Evolutionary conservation across 2,888 invertebrate genomes (phyloP), one percentile per base, ranked within the genome.

Genomic region (Cancer borealis): DNA sequence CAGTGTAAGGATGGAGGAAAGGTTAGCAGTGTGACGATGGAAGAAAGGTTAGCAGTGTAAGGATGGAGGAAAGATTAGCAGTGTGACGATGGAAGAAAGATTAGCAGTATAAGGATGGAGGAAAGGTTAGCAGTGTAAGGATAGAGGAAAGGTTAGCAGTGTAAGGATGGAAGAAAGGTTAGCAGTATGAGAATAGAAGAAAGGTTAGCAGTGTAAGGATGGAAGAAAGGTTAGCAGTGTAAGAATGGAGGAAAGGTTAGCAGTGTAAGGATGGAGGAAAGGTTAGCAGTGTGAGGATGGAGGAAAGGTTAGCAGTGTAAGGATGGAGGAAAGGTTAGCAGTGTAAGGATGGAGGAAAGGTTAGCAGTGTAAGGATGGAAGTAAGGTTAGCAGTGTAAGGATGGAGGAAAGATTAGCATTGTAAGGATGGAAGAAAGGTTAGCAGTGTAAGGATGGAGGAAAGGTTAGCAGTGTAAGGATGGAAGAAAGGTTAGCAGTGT

Each of bases 401-500:
- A n/a, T n/a, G n/a, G n/a, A n/a, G n/a, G n/a, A n/a, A n/a, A n/a
- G 84, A 3, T n/a, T 12, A 30, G 26, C 4, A 84, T 3, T 26
- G 84, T 26, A 30, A 84, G 84, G 26, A 10, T 12, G 84, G 84
- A 84, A 6, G 30, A n/a, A n/a, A n/a, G n/a, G n/a, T n/a, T n/a
- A 84, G 26, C 0, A 30, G 26, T 12, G 26, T n/a, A n/a, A 84
- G 26, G 84, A n/a, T 12, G 26, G 84, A n/a, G 5, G 84, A 30
- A n/a, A 84, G 84, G 84, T 39, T 26, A 84, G 84, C 4, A n/a
- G 26, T 26, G 84, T 26, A 84, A n/a, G 84, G 84, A 84, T 1
- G 84, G 84, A 84, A 84, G 84, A 30, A 84, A 84, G 84, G 84
- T n/a, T n/a, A 21, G n/a, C n/a, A n/a, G n/a, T n/a, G n/a, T n/a